These are phyloP conservation scores for Dicyrtoma fusca DNA, from an alignment of 2,888 invertebrate genomes.

Conservation along the genomic window DNA sequence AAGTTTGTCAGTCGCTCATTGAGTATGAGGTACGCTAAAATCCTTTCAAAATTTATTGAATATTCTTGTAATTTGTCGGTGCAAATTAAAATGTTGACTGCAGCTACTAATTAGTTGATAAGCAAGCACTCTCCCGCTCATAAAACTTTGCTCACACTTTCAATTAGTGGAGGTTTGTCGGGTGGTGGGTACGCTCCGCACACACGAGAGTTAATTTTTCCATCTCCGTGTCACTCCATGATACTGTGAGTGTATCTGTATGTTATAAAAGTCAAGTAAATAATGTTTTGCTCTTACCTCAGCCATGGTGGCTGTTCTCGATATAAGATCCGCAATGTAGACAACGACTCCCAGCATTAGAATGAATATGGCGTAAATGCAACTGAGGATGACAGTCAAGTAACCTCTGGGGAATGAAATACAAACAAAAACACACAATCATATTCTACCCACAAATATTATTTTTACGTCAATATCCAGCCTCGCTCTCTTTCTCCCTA, in stretches of 20 bases:
- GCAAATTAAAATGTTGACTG: too few relatives aligned
- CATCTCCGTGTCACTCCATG: too few relatives aligned
- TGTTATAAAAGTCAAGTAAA: slow-evolving; percentile 2
- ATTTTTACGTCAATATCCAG: not conserved
- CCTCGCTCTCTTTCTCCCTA: too few relatives aligned
- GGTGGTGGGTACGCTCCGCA: too few relatives aligned
- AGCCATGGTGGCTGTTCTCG: slow-evolving; percentile 62
- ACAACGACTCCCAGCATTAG: slow-evolving; percentile 70
- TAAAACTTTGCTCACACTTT: slow-evolving; percentile 39
- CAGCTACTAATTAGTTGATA: slow-evolving; percentile 18
- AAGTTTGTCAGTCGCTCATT: too few relatives aligned
- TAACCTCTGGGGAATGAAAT: slow-evolving; percentile 63
- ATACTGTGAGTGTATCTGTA: too few relatives aligned
- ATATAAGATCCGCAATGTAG: slow-evolving; percentile 67
- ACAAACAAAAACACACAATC: slow-evolving; percentile 10
- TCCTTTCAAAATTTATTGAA: too few relatives aligned
- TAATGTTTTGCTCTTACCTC: slow-evolving; percentile 62
- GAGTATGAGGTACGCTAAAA: too few relatives aligned
- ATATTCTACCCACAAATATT: not conserved
- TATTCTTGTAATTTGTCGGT: too few relatives aligned
- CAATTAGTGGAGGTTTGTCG: not conserved
- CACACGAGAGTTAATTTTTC: too few relatives aligned
- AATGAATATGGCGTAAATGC: slow-evolving; percentile 71
- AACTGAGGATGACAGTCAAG: slow-evolving; percentile 67
- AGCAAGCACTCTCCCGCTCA: too few relatives aligned